phyloP scores from a whole-genome alignment of 2,797 vertebrate species.

The Nothura maculosa region DNA sequence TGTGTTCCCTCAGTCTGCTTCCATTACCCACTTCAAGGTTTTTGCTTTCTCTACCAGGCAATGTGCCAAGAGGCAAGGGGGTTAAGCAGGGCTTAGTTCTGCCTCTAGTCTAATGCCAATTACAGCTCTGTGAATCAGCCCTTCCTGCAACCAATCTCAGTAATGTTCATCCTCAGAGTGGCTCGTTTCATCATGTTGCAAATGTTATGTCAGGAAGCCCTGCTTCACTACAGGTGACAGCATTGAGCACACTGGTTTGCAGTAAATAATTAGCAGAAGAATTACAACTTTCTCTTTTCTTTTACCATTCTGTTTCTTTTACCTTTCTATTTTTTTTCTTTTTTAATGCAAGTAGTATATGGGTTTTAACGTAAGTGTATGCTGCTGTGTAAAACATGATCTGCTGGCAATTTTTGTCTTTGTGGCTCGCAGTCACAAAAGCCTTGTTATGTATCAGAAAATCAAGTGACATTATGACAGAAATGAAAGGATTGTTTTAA shows the following conservation, averaged over 20 bases:
- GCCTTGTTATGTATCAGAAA: not conserved
- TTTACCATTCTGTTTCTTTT: not conserved
- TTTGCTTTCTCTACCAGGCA: slow-evolving; percentile 9
- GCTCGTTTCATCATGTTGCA: not conserved
- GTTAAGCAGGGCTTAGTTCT: slow-evolving; percentile 33
- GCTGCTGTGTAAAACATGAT: not conserved
- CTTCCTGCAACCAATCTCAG: not conserved
- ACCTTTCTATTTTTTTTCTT: too few relatives aligned
- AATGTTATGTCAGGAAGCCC: not conserved
- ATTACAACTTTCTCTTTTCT: not conserved
- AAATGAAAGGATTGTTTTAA: not conserved
- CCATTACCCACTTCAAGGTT: slow-evolving; percentile 33
- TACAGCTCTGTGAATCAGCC: not conserved
- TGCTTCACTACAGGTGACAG: not conserved
- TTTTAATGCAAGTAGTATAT: not conserved
- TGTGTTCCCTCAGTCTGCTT: slow-evolving; percentile 3
- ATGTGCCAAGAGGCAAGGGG: slow-evolving; percentile 23
- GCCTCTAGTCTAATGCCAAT: not conserved
- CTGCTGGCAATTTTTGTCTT: not conserved
- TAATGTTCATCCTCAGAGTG: not conserved
- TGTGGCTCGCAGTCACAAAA: not conserved
- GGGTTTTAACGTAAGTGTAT: not conserved
- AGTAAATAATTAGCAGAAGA: not conserved
- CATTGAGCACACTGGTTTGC: not conserved
- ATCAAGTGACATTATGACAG: not conserved